These are phyloP conservation scores for Macrosteles quadrilineatus DNA, from an alignment of 1,140 invertebrate genomes.

Conservation along the genomic window DNA sequence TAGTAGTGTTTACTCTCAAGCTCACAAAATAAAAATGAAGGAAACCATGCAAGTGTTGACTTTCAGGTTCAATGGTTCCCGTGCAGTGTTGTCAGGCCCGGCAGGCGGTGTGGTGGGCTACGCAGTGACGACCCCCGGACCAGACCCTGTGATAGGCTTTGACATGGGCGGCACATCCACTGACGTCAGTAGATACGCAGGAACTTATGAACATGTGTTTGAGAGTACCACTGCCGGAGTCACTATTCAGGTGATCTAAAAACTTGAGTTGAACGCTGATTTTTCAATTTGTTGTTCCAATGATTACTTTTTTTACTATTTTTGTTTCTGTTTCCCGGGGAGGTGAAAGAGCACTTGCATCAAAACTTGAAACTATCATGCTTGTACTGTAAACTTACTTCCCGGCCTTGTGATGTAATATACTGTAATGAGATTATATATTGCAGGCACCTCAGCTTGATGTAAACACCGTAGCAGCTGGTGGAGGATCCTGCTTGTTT, in stretches of 20 bases:
- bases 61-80: constrained; percentile 84
- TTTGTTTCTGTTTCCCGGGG: no score
- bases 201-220: constrained; percentile 92
- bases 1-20: no score
- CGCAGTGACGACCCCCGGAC: constrained; percentile 75
- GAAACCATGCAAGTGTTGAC: no score
- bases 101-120: constrained; percentile 98
- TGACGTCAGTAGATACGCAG: constrained; percentile 93
- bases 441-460: constrained; percentile 61
- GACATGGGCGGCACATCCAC: constrained; percentile 99
- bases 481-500: constrained; percentile 94
- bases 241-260: constrained; percentile 90
- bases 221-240: constrained; percentile 95
- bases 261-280: no score
- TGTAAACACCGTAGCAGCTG: constrained; percentile 97
- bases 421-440: neutral
- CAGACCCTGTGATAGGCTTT: constrained; percentile 85
- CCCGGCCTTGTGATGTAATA: no score
- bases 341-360: no score
- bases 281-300: no score
- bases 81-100: constrained; percentile 95
- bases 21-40: no score
- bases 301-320: no score
- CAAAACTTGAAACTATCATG: no score
- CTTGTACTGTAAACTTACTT: no score